These are phyloP conservation scores for Molorchus minor DNA, from an alignment of 2,888 invertebrate species.

Conservation along the genomic window DNA sequence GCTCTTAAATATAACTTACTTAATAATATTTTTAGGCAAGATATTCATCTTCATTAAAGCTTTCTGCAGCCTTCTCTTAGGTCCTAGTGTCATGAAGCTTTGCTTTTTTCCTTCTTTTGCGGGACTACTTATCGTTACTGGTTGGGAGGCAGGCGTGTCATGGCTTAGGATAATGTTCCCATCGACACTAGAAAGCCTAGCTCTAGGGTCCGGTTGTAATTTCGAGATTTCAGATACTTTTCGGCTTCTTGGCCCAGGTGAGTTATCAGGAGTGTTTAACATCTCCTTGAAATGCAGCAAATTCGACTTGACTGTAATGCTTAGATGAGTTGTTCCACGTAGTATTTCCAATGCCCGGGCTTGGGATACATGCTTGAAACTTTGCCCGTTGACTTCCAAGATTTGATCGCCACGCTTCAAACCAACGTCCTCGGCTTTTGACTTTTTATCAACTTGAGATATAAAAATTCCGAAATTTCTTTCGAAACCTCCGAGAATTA, in stretches of 20 bases:
- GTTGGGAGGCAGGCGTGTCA: conserved; percentile 63
- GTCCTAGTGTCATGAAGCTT: conserved; percentile 89
- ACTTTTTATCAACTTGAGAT: conserved; percentile 89
- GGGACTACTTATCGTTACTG: conserved; percentile 70
- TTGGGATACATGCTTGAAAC: conserved; percentile 92
- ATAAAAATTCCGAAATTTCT: conserved; percentile 89
- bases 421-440: conserved; percentile 95
- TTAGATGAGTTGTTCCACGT: conserved; percentile 92
- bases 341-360: conserved; percentile 92
- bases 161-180: conserved; percentile 56
- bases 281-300: conserved; percentile 85
- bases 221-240: conserved; percentile 69
- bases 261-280: conserved; percentile 81
- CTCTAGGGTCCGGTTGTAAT: conserved; percentile 75
- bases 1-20: conserved; percentile 48
- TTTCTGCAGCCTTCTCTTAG: conserved; percentile 84
- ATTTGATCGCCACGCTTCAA: conserved; percentile 98
- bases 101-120: conserved; percentile 70
- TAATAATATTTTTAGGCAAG: conserved; percentile 82
- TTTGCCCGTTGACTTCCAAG: conserved; percentile 96
- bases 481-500: conserved; percentile 93
- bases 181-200: conserved; percentile 83
- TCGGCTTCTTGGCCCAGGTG: conserved; percentile 75
- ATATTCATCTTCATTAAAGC: conserved; percentile 91
- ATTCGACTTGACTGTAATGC: conserved; percentile 97